Base-by-base conservation (phyloP, 1,140 invertebrate species). In the Diorhabda sublineata region DNA sequence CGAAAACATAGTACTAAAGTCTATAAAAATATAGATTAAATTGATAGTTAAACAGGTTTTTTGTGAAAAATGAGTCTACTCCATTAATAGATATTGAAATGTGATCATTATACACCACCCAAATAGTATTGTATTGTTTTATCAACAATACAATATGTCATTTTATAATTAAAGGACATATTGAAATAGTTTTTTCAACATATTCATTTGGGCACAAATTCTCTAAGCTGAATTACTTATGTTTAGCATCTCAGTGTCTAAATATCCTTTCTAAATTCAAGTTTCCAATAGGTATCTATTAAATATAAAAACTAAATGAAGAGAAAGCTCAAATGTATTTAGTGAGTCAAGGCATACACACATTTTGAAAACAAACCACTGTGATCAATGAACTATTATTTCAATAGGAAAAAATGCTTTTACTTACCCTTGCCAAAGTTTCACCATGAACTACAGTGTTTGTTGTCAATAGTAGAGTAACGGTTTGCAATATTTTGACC, bases 1-100 rank as follows among this genome's bases (percentile, higher is more conserved):
- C 96, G 89, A 81, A 99, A 97, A 83, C 97, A 98, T 67, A 99
- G 83, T 26, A 98, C 97, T 76, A 99, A 85, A 69, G 96, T 96
- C 91, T 98, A 80, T 61, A 87, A 86, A 60, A 64, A 66, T 64
- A 43, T 61, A 61, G 8, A 11, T 9, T 58, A 2, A 6, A 58
- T 58, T 11, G 2, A 58, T 26, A 58, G 2, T 58, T 58, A 58
- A 58, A 58, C 5, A 58, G n/a, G 57, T 3, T 58, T 58, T 5
- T n/a, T 2, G 57, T 58, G n/a, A 2, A 4, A 61, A 9, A 9
- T 61, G 9, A 4, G 41, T n/a, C 11, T n/a, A n/a, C 11, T 57
- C 9, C 56, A 57, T 57, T n/a, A n/a, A n/a, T 57, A 57, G 56
- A 57, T 57, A 7, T 8, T n/a, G 9, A 57, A 57, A 57, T 57